Evolutionary conservation across 2,113 vertebrate genomes (phyloP), one percentile per base, ranked within the genome.

Genomic region (Perccottus glenii): DNA sequence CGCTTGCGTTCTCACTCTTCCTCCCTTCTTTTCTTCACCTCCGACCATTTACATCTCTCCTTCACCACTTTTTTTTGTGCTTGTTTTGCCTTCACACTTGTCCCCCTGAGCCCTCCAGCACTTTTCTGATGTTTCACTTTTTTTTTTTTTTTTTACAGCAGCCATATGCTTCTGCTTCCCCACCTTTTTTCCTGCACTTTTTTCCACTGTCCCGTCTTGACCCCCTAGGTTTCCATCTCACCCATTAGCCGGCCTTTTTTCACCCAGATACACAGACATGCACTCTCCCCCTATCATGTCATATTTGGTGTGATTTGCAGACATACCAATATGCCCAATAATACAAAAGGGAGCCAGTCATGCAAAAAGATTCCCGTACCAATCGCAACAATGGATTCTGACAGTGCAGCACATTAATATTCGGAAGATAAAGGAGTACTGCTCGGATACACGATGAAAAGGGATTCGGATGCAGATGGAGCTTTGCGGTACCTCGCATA

Each of bases 71-170:
- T 79, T 79, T 73, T 60, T 75, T 55, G 75, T 75, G 60, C 81
- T 69, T 71, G 49, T 61, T 47, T 36, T 56, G 51, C 55, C 63
- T 73, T 84, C 83, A 75, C 76, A 75, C 77, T 48, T 76, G 60
- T 77, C 62, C 67, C 67, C 77, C 60, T n/a, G 51, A 72, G 82
- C 84, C 85, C 88, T 82, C 64, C 35, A 74, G 87, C 79, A 5
- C 72, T 88, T 82, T 82, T 77, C 75, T 80, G 68, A 88, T 87
- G 82, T 85, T 87, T 90, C 77, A 75, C 77, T 72, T 90, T 82
- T 76, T 82, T 87, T 76, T 80, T 81, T 74, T 68, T 81, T 84
- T 84, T 78, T 86, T 89, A 90, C 86, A 82, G 89, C 80, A 80
- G 79, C 86, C 90, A 90, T 91, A 91, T 91, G 89, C 86, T 82